Evolutionary conservation across 2,797 vertebrate species (phyloP).

Genomic region (Poeciliopsis turneri): DNA sequence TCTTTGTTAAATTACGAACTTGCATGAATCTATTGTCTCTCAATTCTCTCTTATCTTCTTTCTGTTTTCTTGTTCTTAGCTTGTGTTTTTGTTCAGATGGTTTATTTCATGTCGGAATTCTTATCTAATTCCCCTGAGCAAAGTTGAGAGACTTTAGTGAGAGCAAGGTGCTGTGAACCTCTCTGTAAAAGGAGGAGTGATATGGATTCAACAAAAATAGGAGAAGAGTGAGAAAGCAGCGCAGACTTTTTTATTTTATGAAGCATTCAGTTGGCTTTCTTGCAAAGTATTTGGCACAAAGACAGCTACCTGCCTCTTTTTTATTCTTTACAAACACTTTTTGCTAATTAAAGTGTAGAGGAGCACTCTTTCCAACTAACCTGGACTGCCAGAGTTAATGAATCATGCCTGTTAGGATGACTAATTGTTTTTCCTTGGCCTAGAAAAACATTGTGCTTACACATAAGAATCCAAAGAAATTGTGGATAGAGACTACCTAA

Average conservation of each 20-base stretch:
- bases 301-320: background rate
- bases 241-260: conserved; percentile 22
- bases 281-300: background rate
- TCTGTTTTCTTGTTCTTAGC: conserved; percentile 2
- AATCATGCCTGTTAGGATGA: background rate
- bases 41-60: conserved; percentile 3
- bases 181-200: conserved; percentile 70
- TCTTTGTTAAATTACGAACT: background rate
- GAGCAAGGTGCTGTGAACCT: conserved; percentile 30
- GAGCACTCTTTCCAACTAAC: background rate
- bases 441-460: background rate
- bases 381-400: background rate
- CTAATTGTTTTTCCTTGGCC: conserved; percentile 1
- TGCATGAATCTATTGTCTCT: background rate
- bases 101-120: background rate
- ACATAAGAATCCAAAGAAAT: background rate
- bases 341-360: background rate
- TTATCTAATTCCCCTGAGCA: conserved; percentile 17
- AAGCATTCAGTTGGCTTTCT: conserved; percentile 6
- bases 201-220: conserved; percentile 18
- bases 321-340: conserved; percentile 2
- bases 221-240: conserved; percentile 2
- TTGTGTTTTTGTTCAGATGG: background rate
- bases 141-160: conserved; percentile 39
- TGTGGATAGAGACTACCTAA: background rate